Conservation (phyloP, 2,113 vertebrate genomes). For the Sylvilagus bachmani region DNA sequence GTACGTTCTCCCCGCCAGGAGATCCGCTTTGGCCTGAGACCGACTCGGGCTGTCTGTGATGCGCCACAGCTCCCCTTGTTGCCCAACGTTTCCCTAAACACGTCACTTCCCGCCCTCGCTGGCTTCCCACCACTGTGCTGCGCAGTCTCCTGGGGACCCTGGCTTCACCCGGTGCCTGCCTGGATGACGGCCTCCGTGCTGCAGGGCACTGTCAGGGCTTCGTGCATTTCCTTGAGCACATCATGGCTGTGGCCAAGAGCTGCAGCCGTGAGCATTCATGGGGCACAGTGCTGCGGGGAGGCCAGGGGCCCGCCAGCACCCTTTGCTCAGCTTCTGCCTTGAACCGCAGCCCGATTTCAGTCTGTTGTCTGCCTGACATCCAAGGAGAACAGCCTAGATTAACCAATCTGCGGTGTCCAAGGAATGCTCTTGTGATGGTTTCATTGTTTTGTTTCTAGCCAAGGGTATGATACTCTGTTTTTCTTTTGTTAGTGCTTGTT, state of each 20-base stretch:
- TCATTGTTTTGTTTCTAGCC: not conserved
- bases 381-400: not conserved
- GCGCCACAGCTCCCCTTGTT: not conserved
- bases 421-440: not conserved
- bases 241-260: not conserved
- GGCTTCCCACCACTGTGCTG: too few relatives aligned
- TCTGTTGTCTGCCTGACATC: not conserved
- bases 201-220: not conserved
- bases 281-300: fast-evolving
- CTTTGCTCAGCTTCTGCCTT: fast-evolving
- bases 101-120: fast-evolving
- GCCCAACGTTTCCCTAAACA: fast-evolving
- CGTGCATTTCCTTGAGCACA: not conserved
- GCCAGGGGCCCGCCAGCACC: fast-evolving
- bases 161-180: fast-evolving
- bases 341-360: not conserved
- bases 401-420: not conserved
- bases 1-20: not conserved
- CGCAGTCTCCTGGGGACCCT: not conserved
- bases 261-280: fast-evolving
- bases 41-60: not conserved
- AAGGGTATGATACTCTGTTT: not conserved
- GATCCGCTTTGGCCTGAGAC: not conserved
- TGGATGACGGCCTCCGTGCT: not conserved
- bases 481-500: too few relatives aligned